Percentiles rank a stretch among this genome's conserved stretches.
Evolutionary conservation across 2,797 vertebrate species (phyloP).

Genomic region (Heliangelus exortis): DNA sequence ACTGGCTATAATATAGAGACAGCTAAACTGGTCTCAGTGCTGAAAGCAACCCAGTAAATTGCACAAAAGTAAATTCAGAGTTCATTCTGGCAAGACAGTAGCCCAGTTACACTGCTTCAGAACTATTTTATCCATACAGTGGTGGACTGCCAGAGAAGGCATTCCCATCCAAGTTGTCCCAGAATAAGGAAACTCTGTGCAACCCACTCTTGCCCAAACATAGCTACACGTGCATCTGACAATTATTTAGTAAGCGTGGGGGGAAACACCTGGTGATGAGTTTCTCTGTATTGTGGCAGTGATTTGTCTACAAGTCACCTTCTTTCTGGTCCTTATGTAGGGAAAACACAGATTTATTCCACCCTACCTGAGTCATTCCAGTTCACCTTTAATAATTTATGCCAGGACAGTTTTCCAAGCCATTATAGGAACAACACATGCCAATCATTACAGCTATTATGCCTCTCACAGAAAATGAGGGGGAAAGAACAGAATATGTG

Average conservation of each 20-base stretch:
- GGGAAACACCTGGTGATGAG: not conserved
- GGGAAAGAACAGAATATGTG: not conserved
- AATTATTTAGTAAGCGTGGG: conserved; percentile 6
- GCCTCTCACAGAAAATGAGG: conserved; percentile 51
- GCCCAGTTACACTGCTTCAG: not conserved
- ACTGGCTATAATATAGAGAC: not conserved
- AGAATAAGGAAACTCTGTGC: not conserved
- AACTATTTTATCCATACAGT: not conserved
- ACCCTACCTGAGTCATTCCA: conserved; percentile 28
- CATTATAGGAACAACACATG: conserved; percentile 8
- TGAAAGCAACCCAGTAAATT: not conserved
- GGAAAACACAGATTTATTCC: conserved; percentile 16
- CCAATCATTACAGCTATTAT: conserved; percentile 22
- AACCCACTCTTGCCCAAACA: not conserved
- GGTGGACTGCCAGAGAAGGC: not conserved
- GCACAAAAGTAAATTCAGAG: not conserved
- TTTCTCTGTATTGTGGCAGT: conserved; percentile 22
- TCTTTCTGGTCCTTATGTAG: not conserved
- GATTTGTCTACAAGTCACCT: conserved; percentile 24
- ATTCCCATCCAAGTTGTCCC: not conserved
- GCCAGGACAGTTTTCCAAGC: conserved; percentile 24
- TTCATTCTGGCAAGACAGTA: not conserved
- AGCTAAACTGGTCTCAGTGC: not conserved
- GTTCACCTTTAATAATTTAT: conserved; percentile 30
- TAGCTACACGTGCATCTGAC: not conserved